Conservation (phyloP, 1,140 invertebrate genomes). For the Camponotus vicinus region DNA sequence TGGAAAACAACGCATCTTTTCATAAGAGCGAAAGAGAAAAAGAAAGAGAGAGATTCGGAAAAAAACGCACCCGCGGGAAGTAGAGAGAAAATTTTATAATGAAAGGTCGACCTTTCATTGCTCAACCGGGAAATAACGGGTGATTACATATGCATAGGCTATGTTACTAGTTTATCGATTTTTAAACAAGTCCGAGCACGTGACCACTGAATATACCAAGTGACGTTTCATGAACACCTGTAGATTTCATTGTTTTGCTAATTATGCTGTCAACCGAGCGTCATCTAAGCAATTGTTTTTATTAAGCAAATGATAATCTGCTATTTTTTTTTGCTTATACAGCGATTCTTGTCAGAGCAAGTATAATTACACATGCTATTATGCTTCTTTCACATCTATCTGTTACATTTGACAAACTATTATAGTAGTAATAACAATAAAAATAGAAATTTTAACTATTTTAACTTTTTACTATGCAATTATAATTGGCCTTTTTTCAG, state of each 20-base stretch:
- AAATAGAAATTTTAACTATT: too few relatives aligned
- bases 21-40: neutral
- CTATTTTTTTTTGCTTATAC: constrained; percentile 6
- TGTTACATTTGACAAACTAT: too few relatives aligned
- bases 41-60: neutral
- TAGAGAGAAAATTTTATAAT: constrained; percentile 24
- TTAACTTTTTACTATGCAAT: too few relatives aligned
- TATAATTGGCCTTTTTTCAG: neutral
- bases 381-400: neutral
- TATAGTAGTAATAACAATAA: neutral
- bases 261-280: neutral
- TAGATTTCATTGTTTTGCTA: neutral
- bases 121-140: constrained; percentile 16
- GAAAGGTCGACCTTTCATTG: constrained; percentile 32
- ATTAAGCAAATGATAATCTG: neutral
- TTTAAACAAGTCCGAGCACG: constrained; percentile 18
- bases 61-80: neutral
- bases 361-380: neutral
- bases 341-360: neutral
- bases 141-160: constrained; percentile 54
- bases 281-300: constrained; percentile 23
- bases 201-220: constrained; percentile 26
- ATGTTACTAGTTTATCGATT: constrained; percentile 60
- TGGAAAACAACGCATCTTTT: neutral
- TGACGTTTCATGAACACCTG: constrained; percentile 34